Percentiles rank a stretch among this genome's conserved stretches.
Evolutionary conservation across 2,113 vertebrate species (phyloP).

Genomic region (Poeciliopsis occidentalis): DNA sequence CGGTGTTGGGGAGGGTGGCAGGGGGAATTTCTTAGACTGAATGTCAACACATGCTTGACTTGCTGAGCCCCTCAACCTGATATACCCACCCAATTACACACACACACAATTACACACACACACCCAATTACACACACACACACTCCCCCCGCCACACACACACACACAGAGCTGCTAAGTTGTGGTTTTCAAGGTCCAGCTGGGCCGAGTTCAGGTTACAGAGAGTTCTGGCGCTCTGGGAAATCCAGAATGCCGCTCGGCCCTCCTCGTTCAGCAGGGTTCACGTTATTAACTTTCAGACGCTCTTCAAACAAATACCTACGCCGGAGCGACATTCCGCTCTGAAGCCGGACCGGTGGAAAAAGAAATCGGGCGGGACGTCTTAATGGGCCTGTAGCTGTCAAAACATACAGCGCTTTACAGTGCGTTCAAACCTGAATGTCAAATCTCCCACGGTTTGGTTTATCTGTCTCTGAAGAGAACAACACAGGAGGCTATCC

Average conservation of each 20-base stretch:
- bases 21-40: slow-evolving; percentile 53
- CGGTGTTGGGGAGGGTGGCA: neutral
- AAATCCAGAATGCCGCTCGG: slow-evolving; percentile 33
- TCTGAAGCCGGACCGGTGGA: no score
- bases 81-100: slow-evolving; percentile 7
- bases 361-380: no score
- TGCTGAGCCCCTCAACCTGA: slow-evolving; percentile 35
- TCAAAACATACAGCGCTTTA: no score
- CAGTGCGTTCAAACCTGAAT: no score
- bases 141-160: no score
- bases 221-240: slow-evolving; percentile 48
- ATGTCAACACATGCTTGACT: slow-evolving; percentile 66
- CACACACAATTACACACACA: slow-evolving; percentile 25
- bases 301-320: slow-evolving; percentile 54
- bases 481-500: slow-evolving; percentile 10
- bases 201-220: slow-evolving; percentile 61
- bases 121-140: no score
- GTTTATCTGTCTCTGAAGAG: slow-evolving; percentile 22
- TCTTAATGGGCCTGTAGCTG: no score
- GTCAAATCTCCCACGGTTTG: no score
- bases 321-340: no score
- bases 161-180: slow-evolving; percentile 37
- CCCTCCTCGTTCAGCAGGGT: slow-evolving; percentile 54
- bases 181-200: slow-evolving; percentile 70
- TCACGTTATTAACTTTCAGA: slow-evolving; percentile 54